Conservation (phyloP, 2,888 invertebrate genomes). For the Polydrusus cervinus region DNA sequence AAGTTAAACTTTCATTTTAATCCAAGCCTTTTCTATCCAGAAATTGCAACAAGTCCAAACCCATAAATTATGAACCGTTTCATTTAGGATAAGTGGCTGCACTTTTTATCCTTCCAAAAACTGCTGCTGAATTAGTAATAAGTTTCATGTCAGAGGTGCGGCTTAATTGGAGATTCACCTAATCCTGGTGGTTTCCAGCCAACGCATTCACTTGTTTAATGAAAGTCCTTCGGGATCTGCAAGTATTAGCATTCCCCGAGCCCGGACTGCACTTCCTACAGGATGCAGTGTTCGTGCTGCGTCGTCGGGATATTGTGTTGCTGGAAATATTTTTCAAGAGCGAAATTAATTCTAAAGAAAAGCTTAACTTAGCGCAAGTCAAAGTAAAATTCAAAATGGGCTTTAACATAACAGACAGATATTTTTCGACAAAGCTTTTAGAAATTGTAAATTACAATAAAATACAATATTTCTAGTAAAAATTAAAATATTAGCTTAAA, state of each 20-base stretch:
- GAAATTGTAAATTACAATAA: too few species aligned
- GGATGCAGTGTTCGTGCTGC: slow-evolving; percentile 44
- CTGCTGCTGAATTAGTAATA: slow-evolving; percentile 53
- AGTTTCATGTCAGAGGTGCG: slow-evolving; percentile 53
- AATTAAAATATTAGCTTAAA: too few species aligned
- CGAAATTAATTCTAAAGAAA: background rate
- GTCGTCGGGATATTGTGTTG: slow-evolving; percentile 27
- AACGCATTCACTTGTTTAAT: slow-evolving; percentile 68
- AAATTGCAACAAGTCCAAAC: slow-evolving; percentile 42
- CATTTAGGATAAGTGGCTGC: slow-evolving; percentile 52
- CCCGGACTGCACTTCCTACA: slow-evolving; percentile 61
- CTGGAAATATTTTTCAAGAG: background rate
- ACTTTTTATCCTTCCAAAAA: slow-evolving; percentile 49
- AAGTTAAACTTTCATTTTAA: slow-evolving; percentile 3
- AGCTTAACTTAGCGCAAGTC: too few species aligned
- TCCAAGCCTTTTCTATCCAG: slow-evolving; percentile 35
- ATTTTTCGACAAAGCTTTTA: too few species aligned
- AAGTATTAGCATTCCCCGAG: slow-evolving; percentile 67
- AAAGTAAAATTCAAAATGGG: too few species aligned
- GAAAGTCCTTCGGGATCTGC: slow-evolving; percentile 67
- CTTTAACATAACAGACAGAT: too few species aligned
- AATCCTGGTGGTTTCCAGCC: slow-evolving; percentile 49
- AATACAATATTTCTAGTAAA: too few species aligned
- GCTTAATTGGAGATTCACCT: slow-evolving; percentile 53
- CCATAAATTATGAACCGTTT: slow-evolving; percentile 50